Percentiles rank a stretch among this genome's conserved stretches.
phyloP scores from a whole-genome alignment of 2,113 vertebrate genomes.

The Hydrolagus affinis region DNA sequence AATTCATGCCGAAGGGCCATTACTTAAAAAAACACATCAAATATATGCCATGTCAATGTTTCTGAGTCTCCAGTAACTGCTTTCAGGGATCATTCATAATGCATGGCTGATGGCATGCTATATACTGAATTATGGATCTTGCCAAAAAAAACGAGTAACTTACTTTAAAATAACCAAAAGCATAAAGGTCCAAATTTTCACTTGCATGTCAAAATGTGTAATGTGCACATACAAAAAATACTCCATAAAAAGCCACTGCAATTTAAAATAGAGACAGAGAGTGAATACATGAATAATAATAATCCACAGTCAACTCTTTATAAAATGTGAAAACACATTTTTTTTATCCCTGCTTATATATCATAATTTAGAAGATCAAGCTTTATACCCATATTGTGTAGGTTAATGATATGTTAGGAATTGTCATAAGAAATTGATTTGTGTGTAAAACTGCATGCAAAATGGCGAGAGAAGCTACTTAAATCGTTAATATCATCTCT shows the following conservation, averaged over 20 bases:
- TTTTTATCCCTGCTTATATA: not conserved
- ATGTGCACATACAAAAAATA: not conserved
- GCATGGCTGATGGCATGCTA: not conserved
- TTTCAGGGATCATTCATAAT: conserved; percentile 5
- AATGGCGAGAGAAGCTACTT: not conserved
- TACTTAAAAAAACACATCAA: not conserved
- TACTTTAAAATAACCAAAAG: no score
- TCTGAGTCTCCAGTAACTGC: not conserved
- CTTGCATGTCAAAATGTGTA: not conserved
- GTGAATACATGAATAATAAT: not conserved
- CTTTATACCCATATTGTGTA: not conserved
- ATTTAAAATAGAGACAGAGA: not conserved
- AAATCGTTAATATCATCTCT: not conserved
- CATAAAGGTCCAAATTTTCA: not conserved
- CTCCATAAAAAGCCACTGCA: not conserved
- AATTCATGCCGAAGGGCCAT: not conserved
- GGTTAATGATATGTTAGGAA: not conserved
- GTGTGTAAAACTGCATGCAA: not conserved
- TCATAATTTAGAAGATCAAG: not conserved
- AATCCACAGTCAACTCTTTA: not conserved
- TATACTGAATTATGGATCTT: conserved; percentile 12
- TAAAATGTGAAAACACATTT: not conserved
- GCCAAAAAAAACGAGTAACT: not conserved
- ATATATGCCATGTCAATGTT: not conserved
- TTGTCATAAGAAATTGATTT: not conserved